These are phyloP conservation scores for Nannoperca australis DNA, from an alignment of 2,797 vertebrate genomes.

Conservation along the genomic window DNA sequence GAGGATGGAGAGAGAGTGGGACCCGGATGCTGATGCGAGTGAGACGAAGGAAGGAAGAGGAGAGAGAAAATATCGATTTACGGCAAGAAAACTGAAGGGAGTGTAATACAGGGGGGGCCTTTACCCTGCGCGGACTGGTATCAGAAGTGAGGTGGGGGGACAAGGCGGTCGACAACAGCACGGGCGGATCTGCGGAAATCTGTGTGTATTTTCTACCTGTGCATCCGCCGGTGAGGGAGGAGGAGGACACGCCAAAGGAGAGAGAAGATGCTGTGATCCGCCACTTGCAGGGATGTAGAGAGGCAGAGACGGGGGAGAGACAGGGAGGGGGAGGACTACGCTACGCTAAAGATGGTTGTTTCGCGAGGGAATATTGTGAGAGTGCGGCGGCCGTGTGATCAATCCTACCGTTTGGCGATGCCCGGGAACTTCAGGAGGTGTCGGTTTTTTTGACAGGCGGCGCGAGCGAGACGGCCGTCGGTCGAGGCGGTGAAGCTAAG, in stretches of 20 bases:
- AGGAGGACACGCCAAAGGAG: conserved; percentile 87
- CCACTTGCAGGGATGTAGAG: conserved; percentile 86
- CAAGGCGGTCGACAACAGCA: conserved; percentile 20
- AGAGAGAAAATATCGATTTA: conserved; percentile 83
- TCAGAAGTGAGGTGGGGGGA: conserved; percentile 45
- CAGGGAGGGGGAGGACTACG: conserved; percentile 67
- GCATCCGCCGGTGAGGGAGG: conserved; percentile 82
- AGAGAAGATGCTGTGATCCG: conserved; percentile 89
- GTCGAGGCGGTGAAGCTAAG: conserved; percentile 72
- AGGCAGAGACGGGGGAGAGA: conserved; percentile 42
- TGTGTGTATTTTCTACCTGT: conserved; percentile 58
- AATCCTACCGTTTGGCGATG: conserved; percentile 66
- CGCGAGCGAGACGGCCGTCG: conserved; percentile 61
- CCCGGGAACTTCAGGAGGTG: conserved; percentile 73
- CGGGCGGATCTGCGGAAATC: conserved; percentile 39
- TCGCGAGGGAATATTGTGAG: conserved; percentile 68
- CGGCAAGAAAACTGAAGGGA: conserved; percentile 77
- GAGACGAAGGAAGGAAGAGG: conserved; percentile 82
- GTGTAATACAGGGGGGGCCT: conserved; percentile 69
- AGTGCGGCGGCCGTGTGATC: conserved; percentile 65
- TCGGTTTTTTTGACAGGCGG: conserved; percentile 79
- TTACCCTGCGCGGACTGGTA: conserved; percentile 55
- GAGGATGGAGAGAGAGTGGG: conserved; percentile 79
- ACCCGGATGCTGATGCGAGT: conserved; percentile 88
- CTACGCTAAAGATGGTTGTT: conserved; percentile 78